Evolutionary conservation across 1,140 invertebrate genomes (phyloP).

Genomic region (Drosophila kohkoa): DNA sequence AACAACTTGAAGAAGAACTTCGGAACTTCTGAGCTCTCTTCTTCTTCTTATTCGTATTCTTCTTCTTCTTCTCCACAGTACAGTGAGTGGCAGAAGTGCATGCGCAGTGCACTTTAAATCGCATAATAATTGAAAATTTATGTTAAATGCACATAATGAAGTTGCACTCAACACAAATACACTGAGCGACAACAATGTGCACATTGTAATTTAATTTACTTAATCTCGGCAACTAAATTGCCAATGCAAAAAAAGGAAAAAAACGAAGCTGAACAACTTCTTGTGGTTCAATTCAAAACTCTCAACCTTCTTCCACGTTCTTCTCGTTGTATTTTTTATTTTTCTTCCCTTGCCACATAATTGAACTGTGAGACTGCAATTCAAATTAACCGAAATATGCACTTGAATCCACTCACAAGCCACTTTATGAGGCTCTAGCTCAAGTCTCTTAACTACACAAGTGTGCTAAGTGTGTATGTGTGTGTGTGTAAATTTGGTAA

Average conservation of each 20-base stretch:
- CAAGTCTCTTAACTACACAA: neutral
- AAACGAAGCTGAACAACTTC: slow-evolving; percentile 35
- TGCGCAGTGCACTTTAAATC: slow-evolving; percentile 73
- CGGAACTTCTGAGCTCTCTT: slow-evolving; percentile 3
- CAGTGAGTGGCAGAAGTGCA: slow-evolving; percentile 57
- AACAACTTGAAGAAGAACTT: slow-evolving; percentile 42
- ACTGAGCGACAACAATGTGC: slow-evolving; percentile 59
- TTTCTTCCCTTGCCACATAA: slow-evolving; percentile 21
- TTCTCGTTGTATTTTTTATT: neutral
- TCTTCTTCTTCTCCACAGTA: neutral
- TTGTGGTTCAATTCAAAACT: slow-evolving; percentile 33
- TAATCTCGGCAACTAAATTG: slow-evolving; percentile 64
- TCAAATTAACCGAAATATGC: slow-evolving; percentile 54
- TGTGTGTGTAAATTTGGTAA: slow-evolving; percentile 54
- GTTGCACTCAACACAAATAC: slow-evolving; percentile 48
- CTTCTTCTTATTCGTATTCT: no score
- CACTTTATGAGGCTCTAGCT: slow-evolving; percentile 25
- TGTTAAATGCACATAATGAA: slow-evolving; percentile 80
- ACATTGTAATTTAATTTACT: slow-evolving; percentile 80
- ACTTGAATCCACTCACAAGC: slow-evolving; percentile 36
- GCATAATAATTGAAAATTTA: slow-evolving; percentile 81
- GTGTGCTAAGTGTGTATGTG: neutral
- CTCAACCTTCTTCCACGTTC: slow-evolving; percentile 2
- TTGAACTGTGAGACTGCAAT: slow-evolving; percentile 49
- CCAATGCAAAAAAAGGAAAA: slow-evolving; percentile 16